phyloP scores from a whole-genome alignment of 2,888 invertebrate species.

The Parasteatoda lunata region DNA sequence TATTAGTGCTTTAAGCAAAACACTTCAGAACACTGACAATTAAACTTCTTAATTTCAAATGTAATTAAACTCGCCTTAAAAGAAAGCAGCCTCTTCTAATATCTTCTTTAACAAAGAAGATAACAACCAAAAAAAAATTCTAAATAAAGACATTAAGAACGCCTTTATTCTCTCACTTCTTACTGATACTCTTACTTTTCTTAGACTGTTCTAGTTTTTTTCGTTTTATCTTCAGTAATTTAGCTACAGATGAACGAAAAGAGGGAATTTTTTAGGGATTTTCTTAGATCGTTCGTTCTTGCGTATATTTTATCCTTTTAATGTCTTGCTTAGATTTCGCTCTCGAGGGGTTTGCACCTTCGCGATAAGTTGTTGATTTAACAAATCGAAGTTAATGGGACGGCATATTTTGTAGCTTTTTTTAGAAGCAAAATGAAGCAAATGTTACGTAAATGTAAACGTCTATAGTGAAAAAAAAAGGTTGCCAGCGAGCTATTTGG shows the following conservation, averaged over 20 bases:
- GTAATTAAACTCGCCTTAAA: slow-evolving; percentile 63
- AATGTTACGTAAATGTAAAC: background rate
- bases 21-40: slow-evolving; percentile 42
- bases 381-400: slow-evolving; percentile 59
- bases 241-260: slow-evolving; percentile 26
- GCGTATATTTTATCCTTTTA: slow-evolving; percentile 41
- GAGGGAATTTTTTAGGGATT: background rate
- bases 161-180: slow-evolving; percentile 43
- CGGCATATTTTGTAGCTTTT: slow-evolving; percentile 31
- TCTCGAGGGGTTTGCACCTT: slow-evolving; percentile 43
- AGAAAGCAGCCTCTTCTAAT: slow-evolving; percentile 32
- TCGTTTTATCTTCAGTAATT: slow-evolving; percentile 51
- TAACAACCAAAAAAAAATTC: slow-evolving; percentile 7
- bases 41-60: slow-evolving; percentile 53
- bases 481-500: no score
- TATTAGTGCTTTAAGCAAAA: slow-evolving; percentile 9
- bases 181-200: slow-evolving; percentile 10
- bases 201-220: background rate
- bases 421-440: slow-evolving; percentile 17
- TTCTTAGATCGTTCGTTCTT: slow-evolving; percentile 6
- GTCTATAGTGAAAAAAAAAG: no score
- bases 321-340: slow-evolving; percentile 44
- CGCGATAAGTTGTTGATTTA: slow-evolving; percentile 56
- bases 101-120: background rate
- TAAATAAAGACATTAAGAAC: slow-evolving; percentile 53